Base-by-base conservation (phyloP, 2,888 invertebrate species). In the Plebejus argus region DNA sequence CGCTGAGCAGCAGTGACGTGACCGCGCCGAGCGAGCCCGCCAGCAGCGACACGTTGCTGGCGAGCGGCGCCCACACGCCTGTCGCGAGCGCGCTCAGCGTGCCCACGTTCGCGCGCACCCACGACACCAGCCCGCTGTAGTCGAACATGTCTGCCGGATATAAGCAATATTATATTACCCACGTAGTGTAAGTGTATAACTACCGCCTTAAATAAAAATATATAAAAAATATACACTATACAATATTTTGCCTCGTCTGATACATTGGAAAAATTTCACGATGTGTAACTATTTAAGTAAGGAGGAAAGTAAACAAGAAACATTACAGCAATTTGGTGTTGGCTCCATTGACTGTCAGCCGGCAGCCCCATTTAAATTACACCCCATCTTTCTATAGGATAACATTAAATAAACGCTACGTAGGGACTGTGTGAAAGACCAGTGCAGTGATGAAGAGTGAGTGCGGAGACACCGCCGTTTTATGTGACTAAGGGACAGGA, bases 71-170 rank as follows among this genome's bases (percentile, higher is more conserved):
- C 98, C 98, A 99, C 95, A 98, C 86, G 72, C 92, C 90, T 1
- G 98, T 98, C 77, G 98, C 94, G 20, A 99, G 96, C 3, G 98
- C 98, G 86, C 97, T 95, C 77, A 99, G 93, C 0, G 97, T 98
- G 76, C 98, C 98, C 77, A 99, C 95, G 90, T 99, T 99, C 82
- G 98, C 98, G 88, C 97, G 97, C 20, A 97, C 96, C 95, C 99
- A 98, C 77, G 96, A 95, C 79, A 97, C 95, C 80, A 98, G 92
- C 45, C 97, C 97, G 49, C 95, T 95, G 82, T 96, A 94, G 87
- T 97, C 97, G 84, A 97, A 96, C 82, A 97, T 88, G 84, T 96
- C 97, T 96, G 88, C 1, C 2, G 35, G 35, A 35, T 39, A 10
- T n/a, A 58, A n/a, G 1, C 20, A 10, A 10, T 15, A 49, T 15